A percentile compares a stretch with the other conserved stretches of the same genome.
phyloP scores from a whole-genome alignment of 2,113 vertebrate species.

The Penelope pileata region DNA sequence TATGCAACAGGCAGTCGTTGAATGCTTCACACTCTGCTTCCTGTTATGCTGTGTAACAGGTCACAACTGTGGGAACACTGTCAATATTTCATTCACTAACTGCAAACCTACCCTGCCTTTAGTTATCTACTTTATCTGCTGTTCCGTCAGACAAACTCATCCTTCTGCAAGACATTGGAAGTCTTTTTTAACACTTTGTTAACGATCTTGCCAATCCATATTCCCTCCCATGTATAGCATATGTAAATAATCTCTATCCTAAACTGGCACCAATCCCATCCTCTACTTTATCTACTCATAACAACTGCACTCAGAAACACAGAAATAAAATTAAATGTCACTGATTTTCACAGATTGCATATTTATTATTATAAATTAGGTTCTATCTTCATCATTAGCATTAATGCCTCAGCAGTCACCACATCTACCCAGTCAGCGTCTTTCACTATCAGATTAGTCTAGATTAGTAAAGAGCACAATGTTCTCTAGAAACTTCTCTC shows the following conservation, averaged over 20 bases:
- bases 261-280: not conserved
- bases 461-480: not conserved
- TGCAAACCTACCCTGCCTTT: not conserved
- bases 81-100: not conserved
- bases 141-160: not conserved
- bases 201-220: not conserved
- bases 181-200: not conserved
- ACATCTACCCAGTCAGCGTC: not conserved
- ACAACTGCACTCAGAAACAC: not conserved
- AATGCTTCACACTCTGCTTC: not conserved
- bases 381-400: not conserved
- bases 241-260: not conserved
- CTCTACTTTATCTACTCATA: not conserved
- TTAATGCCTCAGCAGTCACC: not conserved
- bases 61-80: not conserved
- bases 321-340: not conserved
- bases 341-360: not conserved
- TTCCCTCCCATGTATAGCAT: not conserved
- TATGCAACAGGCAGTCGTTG: not conserved
- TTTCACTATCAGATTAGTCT: not conserved
- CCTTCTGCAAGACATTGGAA: not conserved
- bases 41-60: not conserved
- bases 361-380: not conserved
- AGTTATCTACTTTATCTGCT: not conserved
- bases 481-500: not conserved